Evolutionary conservation across 2,113 vertebrate genomes (phyloP).

Genomic region (Apteryx owenii): DNA sequence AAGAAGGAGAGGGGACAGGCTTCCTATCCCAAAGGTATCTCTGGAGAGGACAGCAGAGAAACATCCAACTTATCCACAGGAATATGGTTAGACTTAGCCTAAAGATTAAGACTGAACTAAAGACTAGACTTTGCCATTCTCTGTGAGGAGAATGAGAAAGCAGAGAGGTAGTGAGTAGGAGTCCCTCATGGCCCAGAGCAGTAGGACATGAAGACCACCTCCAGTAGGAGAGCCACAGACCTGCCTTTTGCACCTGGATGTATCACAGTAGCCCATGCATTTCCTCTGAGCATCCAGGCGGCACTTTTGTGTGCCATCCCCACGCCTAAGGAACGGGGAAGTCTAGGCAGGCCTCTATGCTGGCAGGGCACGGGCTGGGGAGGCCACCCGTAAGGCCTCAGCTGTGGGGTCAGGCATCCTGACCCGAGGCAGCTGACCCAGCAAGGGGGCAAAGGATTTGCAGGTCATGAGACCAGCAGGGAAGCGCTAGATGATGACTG

Average conservation of each 20-base stretch:
- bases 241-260: background rate
- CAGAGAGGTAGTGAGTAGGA: background rate
- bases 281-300: background rate
- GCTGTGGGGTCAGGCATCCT: accelerated
- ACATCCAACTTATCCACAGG: background rate
- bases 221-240: background rate
- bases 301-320: background rate
- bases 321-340: background rate
- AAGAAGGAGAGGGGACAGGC: background rate
- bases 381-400: accelerated
- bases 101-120: background rate
- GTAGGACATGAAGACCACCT: background rate
- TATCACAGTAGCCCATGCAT: background rate
- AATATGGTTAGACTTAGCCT: background rate
- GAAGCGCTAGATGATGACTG: background rate
- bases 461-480: background rate
- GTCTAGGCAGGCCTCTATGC: background rate
- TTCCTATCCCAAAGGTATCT: background rate
- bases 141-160: background rate
- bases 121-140: background rate
- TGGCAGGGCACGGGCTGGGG: background rate
- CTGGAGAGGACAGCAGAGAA: background rate
- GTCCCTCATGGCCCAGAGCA: background rate
- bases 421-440: background rate
- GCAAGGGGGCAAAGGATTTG: background rate